Evolutionary conservation across 2,797 vertebrate species (phyloP).

Genomic region (Poecilia gillii): DNA sequence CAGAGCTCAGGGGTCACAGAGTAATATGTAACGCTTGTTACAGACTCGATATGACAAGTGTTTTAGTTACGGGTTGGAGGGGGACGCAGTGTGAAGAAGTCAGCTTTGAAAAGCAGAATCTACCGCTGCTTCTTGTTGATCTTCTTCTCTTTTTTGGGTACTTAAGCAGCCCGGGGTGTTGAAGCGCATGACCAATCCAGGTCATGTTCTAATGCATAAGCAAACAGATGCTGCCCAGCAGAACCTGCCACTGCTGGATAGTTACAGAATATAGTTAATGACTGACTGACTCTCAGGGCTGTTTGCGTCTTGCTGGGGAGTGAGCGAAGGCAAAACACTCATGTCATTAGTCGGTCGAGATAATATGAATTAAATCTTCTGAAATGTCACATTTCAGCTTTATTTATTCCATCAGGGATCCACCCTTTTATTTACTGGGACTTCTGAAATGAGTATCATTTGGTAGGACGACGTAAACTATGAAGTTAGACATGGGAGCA

Average conservation of each 20-base stretch:
- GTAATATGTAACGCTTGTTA: slow-evolving; percentile 18
- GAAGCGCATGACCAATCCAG: slow-evolving; percentile 36
- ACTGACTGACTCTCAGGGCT: slow-evolving; percentile 48
- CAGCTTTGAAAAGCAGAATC: slow-evolving; percentile 29
- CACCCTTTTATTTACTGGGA: slow-evolving; percentile 1
- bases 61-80: background rate
- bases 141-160: slow-evolving; percentile 19
- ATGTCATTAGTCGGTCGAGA: background rate
- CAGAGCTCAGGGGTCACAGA: slow-evolving; percentile 14
- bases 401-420: background rate
- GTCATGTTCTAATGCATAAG: slow-evolving; percentile 67
- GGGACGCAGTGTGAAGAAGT: slow-evolving; percentile 23
- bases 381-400: background rate
- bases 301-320: slow-evolving; percentile 14
- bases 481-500: background rate
- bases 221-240: slow-evolving; percentile 62
- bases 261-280: slow-evolving; percentile 64
- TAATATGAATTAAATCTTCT: slow-evolving; percentile 11
- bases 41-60: slow-evolving; percentile 13
- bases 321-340: slow-evolving; percentile 8
- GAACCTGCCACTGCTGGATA: slow-evolving; percentile 43
- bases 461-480: background rate
- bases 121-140: slow-evolving; percentile 19
- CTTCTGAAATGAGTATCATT: slow-evolving; percentile 6
- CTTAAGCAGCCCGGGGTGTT: slow-evolving; percentile 30